These are phyloP conservation scores for Phthorimaea operculella DNA, from an alignment of 1,140 invertebrate species.

Conservation along the genomic window DNA sequence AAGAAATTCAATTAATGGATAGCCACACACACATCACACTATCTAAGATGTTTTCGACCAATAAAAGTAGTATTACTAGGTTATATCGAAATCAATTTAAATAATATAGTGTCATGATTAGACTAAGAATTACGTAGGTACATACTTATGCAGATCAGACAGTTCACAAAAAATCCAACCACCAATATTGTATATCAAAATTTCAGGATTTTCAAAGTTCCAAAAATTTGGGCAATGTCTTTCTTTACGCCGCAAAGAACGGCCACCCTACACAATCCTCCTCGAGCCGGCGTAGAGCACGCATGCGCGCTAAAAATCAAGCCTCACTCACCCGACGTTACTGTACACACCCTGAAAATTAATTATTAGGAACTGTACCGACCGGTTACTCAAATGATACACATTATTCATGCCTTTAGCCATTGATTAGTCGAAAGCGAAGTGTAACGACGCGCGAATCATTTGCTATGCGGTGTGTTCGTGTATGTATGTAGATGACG, in stretches of 20 bases:
- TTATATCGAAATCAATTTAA: too few species aligned
- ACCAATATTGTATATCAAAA: too few species aligned
- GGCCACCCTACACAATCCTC: slow-evolving; percentile 34
- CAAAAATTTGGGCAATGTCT: neutral
- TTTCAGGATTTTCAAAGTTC: too few species aligned
- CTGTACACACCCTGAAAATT: slow-evolving; percentile 44
- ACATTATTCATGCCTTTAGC: slow-evolving; percentile 35
- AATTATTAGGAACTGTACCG: slow-evolving; percentile 45
- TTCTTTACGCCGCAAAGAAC: neutral
- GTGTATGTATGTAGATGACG: too few species aligned
- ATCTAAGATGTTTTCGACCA: too few species aligned
- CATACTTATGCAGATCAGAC: too few species aligned
- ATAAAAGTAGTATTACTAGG: too few species aligned
- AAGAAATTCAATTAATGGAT: too few species aligned
- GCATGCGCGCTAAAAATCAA: slow-evolving; percentile 37
- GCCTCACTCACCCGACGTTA: slow-evolving; percentile 26
- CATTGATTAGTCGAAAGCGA: slow-evolving; percentile 23
- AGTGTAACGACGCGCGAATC: neutral
- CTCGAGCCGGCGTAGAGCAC: slow-evolving; percentile 25
- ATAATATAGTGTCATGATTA: too few species aligned
- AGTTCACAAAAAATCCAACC: too few species aligned
- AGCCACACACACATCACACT: too few species aligned
- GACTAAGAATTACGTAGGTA: too few species aligned
- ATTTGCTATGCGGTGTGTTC: neutral
- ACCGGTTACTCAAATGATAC: slow-evolving; percentile 28